Evolutionary conservation across 1,140 invertebrate species (phyloP).

Genomic region (Planococcus citri): DNA sequence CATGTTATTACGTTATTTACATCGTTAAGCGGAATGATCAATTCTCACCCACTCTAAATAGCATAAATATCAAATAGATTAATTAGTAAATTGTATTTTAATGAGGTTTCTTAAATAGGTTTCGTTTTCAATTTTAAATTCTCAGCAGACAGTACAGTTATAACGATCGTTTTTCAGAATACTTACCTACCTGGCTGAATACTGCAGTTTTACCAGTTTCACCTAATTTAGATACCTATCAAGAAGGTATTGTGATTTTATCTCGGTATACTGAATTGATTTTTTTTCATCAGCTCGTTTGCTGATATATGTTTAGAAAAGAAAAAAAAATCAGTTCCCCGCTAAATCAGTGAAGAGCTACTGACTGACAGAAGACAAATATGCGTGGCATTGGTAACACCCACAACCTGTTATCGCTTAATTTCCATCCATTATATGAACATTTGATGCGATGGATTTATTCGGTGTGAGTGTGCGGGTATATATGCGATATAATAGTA

Average conservation of each 20-base stretch:
- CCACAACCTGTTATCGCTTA: conserved; percentile 1
- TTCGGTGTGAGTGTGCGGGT: not conserved
- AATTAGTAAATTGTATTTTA: not conserved
- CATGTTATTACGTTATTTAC: not conserved
- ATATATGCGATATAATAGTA: not conserved
- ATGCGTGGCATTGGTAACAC: conserved; percentile 5
- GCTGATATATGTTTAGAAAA: too few relatives aligned
- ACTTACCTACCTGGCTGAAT: too few relatives aligned
- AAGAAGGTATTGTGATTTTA: too few relatives aligned
- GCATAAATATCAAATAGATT: not conserved
- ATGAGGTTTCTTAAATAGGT: not conserved
- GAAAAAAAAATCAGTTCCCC: not conserved
- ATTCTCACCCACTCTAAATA: not conserved
- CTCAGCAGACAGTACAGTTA: too few relatives aligned
- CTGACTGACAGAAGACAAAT: not conserved
- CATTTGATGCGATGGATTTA: not conserved
- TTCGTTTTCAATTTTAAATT: not conserved
- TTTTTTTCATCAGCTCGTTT: too few relatives aligned
- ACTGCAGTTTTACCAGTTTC: too few relatives aligned
- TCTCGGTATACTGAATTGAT: too few relatives aligned
- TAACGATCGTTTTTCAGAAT: too few relatives aligned
- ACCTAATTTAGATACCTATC: too few relatives aligned
- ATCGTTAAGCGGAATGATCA: not conserved
- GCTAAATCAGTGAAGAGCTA: not conserved
- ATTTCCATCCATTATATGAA: not conserved